Conservation (phyloP, 2,113 vertebrate genomes). For the Cryptomyrus ogoouensis region DNA sequence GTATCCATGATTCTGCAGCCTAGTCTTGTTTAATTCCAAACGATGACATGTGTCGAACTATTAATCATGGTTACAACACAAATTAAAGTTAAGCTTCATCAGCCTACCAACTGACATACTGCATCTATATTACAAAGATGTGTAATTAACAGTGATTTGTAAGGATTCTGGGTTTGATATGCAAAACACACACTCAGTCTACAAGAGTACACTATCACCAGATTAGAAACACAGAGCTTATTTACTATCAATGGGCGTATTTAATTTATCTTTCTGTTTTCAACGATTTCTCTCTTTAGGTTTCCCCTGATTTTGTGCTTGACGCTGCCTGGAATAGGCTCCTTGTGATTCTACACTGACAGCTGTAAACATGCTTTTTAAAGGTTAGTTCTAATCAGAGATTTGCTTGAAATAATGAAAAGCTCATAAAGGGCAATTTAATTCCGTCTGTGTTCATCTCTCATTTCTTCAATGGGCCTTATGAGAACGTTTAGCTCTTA, state of each 20-base stretch:
- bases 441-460: constrained; percentile 28
- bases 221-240: neutral
- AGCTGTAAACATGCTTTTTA: neutral
- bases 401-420: constrained; percentile 33
- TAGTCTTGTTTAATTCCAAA: neutral
- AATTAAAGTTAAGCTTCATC: neutral
- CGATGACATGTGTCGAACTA: neutral
- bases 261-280: neutral
- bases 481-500: constrained; percentile 37
- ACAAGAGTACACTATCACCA: neutral
- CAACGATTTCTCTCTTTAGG: neutral
- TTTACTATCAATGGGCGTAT: neutral
- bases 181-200: neutral
- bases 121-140: neutral
- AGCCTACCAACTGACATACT: neutral
- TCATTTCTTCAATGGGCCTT: constrained; percentile 39
- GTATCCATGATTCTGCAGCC: neutral
- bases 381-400: neutral
- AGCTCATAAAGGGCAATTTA: constrained; percentile 36
- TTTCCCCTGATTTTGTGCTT: neutral
- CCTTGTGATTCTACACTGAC: neutral
- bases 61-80: neutral
- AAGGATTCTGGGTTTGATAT: neutral
- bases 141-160: neutral
- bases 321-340: neutral